phyloP scores from a whole-genome alignment of 2,797 vertebrate genomes.

The Phoxinus dragarum region DNA sequence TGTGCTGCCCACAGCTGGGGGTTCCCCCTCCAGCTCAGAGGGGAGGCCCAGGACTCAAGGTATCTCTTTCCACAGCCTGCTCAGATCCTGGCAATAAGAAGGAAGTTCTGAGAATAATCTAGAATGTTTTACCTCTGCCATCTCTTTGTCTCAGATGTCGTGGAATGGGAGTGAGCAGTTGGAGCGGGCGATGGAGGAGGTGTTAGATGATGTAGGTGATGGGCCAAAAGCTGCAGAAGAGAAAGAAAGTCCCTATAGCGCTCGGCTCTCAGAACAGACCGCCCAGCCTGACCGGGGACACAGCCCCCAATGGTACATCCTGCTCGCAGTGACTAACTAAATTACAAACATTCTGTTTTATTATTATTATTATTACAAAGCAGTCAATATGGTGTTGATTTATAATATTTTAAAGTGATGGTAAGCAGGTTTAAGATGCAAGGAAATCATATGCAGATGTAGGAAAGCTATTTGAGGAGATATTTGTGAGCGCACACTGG shows the following conservation, averaged over 20 bases:
- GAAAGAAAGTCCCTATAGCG: slow-evolving; percentile 45
- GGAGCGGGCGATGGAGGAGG: slow-evolving; percentile 96
- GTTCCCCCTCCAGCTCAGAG: slow-evolving; percentile 81
- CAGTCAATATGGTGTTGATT: not conserved
- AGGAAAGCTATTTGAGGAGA: not conserved
- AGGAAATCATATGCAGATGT: not conserved
- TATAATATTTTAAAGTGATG: not conserved
- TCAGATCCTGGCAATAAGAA: not conserved
- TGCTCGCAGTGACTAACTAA: not conserved
- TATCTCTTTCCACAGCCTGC: slow-evolving; percentile 60
- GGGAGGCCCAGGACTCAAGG: slow-evolving; percentile 90
- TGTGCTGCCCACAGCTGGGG: slow-evolving; percentile 82
- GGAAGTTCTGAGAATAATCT: not conserved
- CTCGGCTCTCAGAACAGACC: slow-evolving; percentile 62
- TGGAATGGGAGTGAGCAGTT: slow-evolving; percentile 90
- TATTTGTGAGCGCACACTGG: not conserved
- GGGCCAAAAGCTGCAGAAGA: slow-evolving; percentile 68
- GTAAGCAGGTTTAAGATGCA: not conserved
- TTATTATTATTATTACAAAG: not conserved
- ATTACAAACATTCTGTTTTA: no score
- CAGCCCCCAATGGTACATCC: slow-evolving; percentile 75
- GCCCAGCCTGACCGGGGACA: slow-evolving; percentile 73
- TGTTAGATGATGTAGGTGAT: slow-evolving; percentile 88
- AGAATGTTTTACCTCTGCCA: not conserved
- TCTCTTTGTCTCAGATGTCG: slow-evolving; percentile 79